Evolutionary conservation across 2,113 vertebrate genomes (phyloP).

Genomic region (Axis porcinus): DNA sequence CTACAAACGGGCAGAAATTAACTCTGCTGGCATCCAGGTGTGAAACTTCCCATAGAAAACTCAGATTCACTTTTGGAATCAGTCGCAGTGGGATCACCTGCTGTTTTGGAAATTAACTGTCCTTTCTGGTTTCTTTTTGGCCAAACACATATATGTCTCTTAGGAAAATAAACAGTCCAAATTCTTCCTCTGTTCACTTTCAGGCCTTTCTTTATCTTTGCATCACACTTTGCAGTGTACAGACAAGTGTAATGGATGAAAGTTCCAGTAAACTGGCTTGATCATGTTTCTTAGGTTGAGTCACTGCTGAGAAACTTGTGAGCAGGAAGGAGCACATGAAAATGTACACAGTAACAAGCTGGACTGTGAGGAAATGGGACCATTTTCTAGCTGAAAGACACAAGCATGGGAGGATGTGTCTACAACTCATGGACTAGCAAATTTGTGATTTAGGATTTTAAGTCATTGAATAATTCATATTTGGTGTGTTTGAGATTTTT

Average conservation of each 20-base stretch:
- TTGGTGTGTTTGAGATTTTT: neutral
- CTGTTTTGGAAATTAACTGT: conserved; percentile 13
- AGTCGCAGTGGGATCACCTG: neutral
- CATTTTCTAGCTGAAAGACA: neutral
- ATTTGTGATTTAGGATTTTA: neutral
- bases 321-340: conserved; percentile 61
- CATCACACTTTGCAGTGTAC: conserved; percentile 19
- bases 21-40: neutral
- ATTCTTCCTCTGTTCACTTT: neutral
- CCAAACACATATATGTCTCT: neutral
- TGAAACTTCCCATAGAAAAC: neutral
- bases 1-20: neutral
- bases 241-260: neutral
- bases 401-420: neutral
- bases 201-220: conserved; percentile 32
- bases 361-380: neutral
- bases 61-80: neutral
- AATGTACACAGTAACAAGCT: neutral
- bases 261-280: conserved; percentile 55
- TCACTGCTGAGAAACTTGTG: conserved; percentile 60
- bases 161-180: conserved; percentile 13
- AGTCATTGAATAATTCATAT: neutral
- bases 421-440: neutral
- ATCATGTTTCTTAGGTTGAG: conserved; percentile 57
- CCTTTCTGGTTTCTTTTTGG: conserved; percentile 16